Conservation (phyloP, 2,113 vertebrate species). For the Chrysemys picta region DNA sequence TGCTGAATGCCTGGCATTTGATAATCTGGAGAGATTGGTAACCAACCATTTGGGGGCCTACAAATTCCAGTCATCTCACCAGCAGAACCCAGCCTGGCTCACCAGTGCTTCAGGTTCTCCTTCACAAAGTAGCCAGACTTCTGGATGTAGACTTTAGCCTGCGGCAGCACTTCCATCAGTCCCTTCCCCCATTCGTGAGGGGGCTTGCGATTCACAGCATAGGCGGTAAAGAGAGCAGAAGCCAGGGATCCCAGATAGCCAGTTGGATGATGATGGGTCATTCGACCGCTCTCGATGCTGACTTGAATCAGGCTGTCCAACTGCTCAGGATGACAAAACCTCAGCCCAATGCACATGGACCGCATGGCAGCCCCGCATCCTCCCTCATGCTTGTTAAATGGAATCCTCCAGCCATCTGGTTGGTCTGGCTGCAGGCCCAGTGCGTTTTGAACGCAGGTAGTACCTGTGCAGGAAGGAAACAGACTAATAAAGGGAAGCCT, state of each 20-base stretch:
- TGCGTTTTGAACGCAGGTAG: rapidly evolving
- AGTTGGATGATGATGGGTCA: slow-evolving; percentile 89
- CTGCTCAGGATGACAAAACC: slow-evolving; percentile 71
- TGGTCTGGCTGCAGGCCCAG: slow-evolving; percentile 5
- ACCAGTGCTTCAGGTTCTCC: slow-evolving; percentile 83
- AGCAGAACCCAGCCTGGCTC: not conserved
- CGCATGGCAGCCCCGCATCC: slow-evolving; percentile 88
- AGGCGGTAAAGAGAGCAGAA: slow-evolving; percentile 83
- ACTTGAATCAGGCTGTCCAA: slow-evolving; percentile 76
- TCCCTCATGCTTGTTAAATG: slow-evolving; percentile 70
- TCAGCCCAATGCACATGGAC: slow-evolving; percentile 87
- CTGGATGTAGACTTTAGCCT: slow-evolving; percentile 76
- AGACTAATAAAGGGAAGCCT: not conserved
- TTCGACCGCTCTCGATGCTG: slow-evolving; percentile 86
- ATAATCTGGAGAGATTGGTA: not conserved
- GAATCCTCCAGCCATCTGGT: slow-evolving; percentile 73
- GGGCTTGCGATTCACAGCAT: slow-evolving; percentile 72
- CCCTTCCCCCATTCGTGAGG: slow-evolving; percentile 80
- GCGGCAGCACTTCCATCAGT: slow-evolving; percentile 78
- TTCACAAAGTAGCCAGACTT: slow-evolving; percentile 70
- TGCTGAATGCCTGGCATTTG: no score
- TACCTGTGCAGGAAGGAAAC: slow-evolving; percentile 51
- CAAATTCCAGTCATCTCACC: not conserved
- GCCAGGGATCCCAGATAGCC: slow-evolving; percentile 84
- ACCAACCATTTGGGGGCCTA: no score